These are phyloP conservation scores for Salminus brasiliensis DNA, from an alignment of 2,113 vertebrate species.

Conservation along the genomic window DNA sequence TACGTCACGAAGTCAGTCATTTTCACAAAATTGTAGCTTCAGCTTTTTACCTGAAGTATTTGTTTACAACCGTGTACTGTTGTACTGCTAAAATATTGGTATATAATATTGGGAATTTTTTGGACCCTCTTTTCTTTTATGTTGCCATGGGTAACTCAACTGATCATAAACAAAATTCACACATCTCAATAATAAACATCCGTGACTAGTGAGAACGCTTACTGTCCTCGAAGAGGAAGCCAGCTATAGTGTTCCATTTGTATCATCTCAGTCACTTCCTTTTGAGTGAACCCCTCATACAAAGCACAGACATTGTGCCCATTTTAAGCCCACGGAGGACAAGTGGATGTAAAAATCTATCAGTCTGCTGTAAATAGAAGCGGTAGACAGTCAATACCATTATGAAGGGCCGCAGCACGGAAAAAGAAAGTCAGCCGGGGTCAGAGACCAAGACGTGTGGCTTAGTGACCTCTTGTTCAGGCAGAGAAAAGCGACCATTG, in stretches of 20 bases:
- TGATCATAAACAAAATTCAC: constrained; percentile 47
- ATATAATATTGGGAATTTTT: too few relatives aligned
- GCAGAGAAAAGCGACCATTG: constrained; percentile 91
- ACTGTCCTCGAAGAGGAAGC: constrained; percentile 55
- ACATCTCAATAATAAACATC: constrained; percentile 49
- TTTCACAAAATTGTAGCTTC: too few relatives aligned
- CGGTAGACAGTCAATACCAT: constrained; percentile 89
- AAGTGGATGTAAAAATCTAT: constrained; percentile 71
- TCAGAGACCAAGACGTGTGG: constrained; percentile 88
- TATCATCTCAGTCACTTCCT: constrained; percentile 57
- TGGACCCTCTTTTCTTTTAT: constrained; percentile 28
- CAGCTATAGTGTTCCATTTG: constrained; percentile 55
- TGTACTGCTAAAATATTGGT: too few relatives aligned
- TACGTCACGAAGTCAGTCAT: too few relatives aligned
- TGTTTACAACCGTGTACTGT: too few relatives aligned
- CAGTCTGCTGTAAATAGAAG: constrained; percentile 86
- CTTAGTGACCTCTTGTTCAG: constrained; percentile 86
- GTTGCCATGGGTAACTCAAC: constrained; percentile 62
- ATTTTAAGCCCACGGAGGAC: constrained; percentile 69
- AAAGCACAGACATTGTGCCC: constrained; percentile 74
- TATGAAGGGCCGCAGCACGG: constrained; percentile 83
- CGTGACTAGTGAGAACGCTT: constrained; percentile 53
- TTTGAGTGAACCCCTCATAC: constrained; percentile 48
- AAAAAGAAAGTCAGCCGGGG: constrained; percentile 86
- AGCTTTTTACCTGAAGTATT: too few relatives aligned